phyloP scores from a whole-genome alignment of 2,797 vertebrate genomes.

The Falco concolor region DNA sequence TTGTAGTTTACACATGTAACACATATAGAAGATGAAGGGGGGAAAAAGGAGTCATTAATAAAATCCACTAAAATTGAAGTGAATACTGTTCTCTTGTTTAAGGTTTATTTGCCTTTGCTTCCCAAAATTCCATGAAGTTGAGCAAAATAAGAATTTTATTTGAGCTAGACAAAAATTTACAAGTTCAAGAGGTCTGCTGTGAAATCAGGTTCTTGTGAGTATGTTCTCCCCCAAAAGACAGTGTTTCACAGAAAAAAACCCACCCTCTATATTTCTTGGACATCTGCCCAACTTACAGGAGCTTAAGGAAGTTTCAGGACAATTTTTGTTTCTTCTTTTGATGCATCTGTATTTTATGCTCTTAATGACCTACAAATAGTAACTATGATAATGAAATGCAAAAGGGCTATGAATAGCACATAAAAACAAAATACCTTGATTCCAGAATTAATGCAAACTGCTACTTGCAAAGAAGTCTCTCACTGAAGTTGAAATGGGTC shows the following conservation, averaged over 20 bases:
- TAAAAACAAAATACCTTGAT: background rate
- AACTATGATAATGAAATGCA: background rate
- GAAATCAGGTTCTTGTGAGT: background rate
- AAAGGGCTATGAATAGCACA: background rate
- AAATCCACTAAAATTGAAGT: background rate
- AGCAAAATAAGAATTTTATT: background rate
- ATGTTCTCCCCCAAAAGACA: background rate
- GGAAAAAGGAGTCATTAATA: background rate
- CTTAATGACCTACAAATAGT: background rate
- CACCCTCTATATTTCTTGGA: fast-evolving
- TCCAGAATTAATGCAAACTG: background rate
- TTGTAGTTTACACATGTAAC: background rate
- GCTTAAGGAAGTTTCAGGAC: background rate
- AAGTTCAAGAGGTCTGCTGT: background rate
- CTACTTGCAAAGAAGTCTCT: background rate
- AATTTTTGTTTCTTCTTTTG: background rate
- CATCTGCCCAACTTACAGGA: background rate
- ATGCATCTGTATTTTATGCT: background rate
- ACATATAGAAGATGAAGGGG: background rate
- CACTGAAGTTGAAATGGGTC: background rate
- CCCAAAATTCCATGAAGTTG: background rate
- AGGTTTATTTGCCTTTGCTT: background rate
- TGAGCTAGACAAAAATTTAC: background rate
- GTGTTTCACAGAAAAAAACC: background rate
- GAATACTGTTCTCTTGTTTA: background rate